Base-by-base conservation (phyloP, 2,113 vertebrate genomes). In the Rhinopomastus cyanomelas region DNA sequence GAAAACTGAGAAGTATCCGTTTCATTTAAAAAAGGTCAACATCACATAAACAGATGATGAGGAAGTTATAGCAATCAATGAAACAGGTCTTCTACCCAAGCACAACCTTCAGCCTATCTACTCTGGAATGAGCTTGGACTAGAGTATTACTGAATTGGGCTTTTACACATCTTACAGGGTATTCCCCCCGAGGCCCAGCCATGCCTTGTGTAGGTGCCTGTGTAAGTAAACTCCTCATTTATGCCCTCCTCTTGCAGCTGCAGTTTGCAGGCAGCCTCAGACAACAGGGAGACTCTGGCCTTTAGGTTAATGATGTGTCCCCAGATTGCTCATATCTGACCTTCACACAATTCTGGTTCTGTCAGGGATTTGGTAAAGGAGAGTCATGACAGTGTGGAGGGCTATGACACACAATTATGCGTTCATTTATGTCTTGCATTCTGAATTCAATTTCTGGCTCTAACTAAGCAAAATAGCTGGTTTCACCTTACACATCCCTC, bases 1-100 rank as follows among this genome's bases (percentile, higher is more conserved):
- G 34, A 76, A 91, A 90, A 87, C 11, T 6, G 74, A 79, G 75
- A 89, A 91, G 36, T 76, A 91, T 86, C 69, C 30, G 51, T 90
- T 95, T 87, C 15, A n/a, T 81, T 93, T 61, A 27, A 59, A 61
- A 93, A 90, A 89, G 83, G 85, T 74, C 90, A 96, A 64, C 85
- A 81, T 53, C 30, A 75, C 60, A 74, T 48, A 82, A 93, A 74
- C 1, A 10, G n/a, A 81, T 46, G 29, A 39, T 49, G 37, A 84
- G 37, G 82, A 92, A 84, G 77, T 88, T 75, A 69, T 55, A 59
- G 20, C 39, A 85, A 88, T 84, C 88, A 92, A n/a, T 37, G 36
- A 87, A 88, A 79, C 12, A 76, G 37, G 65, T 87, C 69, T 76
- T 76, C 48, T 42, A 65, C 46, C 59, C 55, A 29, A 84, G 29